Percentiles rank a stretch among this genome's conserved stretches.
phyloP scores from a whole-genome alignment of 2,113 vertebrate species.

The Neolamprologus devosi region DNA sequence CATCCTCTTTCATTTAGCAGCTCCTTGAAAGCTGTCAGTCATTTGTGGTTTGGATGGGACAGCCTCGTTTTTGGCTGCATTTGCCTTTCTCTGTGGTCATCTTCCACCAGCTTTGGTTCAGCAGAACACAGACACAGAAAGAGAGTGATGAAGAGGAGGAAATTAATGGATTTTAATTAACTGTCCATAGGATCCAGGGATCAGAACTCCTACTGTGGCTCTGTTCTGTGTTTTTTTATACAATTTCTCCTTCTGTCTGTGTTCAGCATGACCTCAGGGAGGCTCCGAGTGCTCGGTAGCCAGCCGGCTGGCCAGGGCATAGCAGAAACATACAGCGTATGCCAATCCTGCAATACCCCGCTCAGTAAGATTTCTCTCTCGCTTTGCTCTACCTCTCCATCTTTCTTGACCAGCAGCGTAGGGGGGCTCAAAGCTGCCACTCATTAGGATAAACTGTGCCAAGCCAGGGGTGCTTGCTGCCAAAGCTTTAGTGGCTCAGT shows the following conservation, averaged over 20 bases:
- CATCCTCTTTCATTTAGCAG: constrained; percentile 9
- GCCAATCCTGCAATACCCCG: constrained; percentile 27
- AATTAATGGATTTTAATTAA: constrained; percentile 64
- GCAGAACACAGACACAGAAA: constrained; percentile 13
- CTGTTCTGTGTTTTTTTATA: not conserved
- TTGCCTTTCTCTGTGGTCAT: constrained; percentile 47
- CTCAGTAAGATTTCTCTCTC: constrained; percentile 22
- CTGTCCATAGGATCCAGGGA: constrained; percentile 42
- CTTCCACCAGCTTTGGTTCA: constrained; percentile 47
- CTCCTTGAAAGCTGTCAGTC: constrained; percentile 39
- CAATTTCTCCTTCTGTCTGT: not conserved
- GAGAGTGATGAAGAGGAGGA: constrained; percentile 11
- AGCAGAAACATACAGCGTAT: constrained; percentile 7
- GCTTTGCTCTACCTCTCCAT: not conserved
- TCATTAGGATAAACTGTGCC: constrained; percentile 64
- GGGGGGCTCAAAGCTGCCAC: constrained; percentile 53
- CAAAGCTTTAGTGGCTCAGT: constrained; percentile 45
- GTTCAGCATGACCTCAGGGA: constrained; percentile 39
- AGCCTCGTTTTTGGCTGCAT: constrained; percentile 50
- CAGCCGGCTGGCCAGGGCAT: constrained; percentile 38
- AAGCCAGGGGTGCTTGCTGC: constrained; percentile 44
- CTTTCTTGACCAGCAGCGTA: constrained; percentile 31
- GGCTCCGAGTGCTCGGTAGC: constrained; percentile 22
- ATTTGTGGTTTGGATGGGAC: constrained; percentile 33
- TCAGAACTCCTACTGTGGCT: constrained; percentile 43